phyloP scores from a whole-genome alignment of 2,888 invertebrate species.

The Sarcophaga carnaria region DNA sequence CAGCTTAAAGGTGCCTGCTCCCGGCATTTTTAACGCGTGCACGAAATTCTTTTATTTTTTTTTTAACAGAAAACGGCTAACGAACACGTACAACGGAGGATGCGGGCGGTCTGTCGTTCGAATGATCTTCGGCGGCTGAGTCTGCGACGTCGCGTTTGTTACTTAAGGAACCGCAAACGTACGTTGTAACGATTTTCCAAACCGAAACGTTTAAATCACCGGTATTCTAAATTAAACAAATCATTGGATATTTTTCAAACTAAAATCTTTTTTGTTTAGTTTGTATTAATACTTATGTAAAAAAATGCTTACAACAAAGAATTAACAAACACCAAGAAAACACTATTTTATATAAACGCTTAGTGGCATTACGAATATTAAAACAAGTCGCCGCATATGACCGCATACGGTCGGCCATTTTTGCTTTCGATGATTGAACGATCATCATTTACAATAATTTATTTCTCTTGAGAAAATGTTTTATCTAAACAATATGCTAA shows the following conservation, averaged over 20 bases:
- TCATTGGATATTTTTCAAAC: conserved; percentile 53
- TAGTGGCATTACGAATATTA: conserved; percentile 2
- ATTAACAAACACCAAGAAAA: conserved; percentile 36
- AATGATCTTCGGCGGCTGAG: conserved; percentile 50
- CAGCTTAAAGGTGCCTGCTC: conserved; percentile 97
- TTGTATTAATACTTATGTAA: conserved; percentile 26
- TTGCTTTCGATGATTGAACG: conserved; percentile 28
- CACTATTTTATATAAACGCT: background rate
- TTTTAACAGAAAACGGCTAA: conserved; percentile 48
- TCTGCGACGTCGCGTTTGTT: conserved; percentile 69
- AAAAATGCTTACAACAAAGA: conserved; percentile 39
- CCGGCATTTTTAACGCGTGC: conserved; percentile 86
- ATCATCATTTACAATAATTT: background rate
- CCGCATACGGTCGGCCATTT: conserved; percentile 62
- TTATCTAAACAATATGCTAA: too few species aligned
- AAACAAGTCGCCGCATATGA: conserved; percentile 40
- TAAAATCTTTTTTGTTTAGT: conserved; percentile 19
- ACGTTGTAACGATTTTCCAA: conserved; percentile 61
- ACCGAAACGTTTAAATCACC: conserved; percentile 61
- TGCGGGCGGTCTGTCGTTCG: conserved; percentile 51
- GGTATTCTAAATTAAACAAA: conserved; percentile 66
- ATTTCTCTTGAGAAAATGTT: background rate
- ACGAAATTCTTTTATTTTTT: conserved; percentile 22
- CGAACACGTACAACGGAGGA: conserved; percentile 60
- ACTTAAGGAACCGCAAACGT: conserved; percentile 51